Conservation (phyloP, 2,113 vertebrate species). For the Dascyllus trimaculatus region DNA sequence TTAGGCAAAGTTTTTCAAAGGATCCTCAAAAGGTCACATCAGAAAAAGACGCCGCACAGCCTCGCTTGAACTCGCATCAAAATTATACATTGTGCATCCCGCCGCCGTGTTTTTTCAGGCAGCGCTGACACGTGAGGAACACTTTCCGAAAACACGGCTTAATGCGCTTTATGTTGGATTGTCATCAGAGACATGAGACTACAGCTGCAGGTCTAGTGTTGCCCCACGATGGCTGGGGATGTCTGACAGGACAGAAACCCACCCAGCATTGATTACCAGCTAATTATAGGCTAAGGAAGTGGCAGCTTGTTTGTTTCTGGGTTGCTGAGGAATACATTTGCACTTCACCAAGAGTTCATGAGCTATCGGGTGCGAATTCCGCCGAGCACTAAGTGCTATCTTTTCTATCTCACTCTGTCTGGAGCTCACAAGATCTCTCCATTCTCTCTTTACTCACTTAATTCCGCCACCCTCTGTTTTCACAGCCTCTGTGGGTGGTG, state of each 20-base stretch:
- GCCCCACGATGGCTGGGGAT: conserved; percentile 55
- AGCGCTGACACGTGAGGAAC: background rate
- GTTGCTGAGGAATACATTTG: conserved; percentile 86
- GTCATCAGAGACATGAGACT: conserved; percentile 63
- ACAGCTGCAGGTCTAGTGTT: conserved; percentile 72
- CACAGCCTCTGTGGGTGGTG: conserved; percentile 82
- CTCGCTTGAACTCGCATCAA: background rate
- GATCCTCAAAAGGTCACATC: background rate
- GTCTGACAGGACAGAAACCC: conserved; percentile 73
- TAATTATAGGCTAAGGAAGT: conserved; percentile 87
- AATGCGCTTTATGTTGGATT: conserved; percentile 56
- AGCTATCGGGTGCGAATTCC: conserved; percentile 83
- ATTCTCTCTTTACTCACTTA: conserved; percentile 66
- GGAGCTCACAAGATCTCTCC: conserved; percentile 50
- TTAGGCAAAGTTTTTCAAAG: background rate
- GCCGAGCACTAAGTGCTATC: conserved; percentile 78
- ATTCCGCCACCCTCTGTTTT: conserved; percentile 76
- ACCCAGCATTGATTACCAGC: conserved; percentile 85
- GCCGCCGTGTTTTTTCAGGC: conserved; percentile 17
- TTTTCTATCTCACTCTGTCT: conserved; percentile 64
- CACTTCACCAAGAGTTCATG: conserved; percentile 81
- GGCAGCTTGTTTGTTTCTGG: conserved; percentile 85
- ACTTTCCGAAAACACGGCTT: conserved; percentile 41
- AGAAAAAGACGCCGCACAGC: background rate
- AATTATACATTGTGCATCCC: background rate